phyloP scores from a whole-genome alignment of 2,888 invertebrate species.

The Troilus luridus region DNA sequence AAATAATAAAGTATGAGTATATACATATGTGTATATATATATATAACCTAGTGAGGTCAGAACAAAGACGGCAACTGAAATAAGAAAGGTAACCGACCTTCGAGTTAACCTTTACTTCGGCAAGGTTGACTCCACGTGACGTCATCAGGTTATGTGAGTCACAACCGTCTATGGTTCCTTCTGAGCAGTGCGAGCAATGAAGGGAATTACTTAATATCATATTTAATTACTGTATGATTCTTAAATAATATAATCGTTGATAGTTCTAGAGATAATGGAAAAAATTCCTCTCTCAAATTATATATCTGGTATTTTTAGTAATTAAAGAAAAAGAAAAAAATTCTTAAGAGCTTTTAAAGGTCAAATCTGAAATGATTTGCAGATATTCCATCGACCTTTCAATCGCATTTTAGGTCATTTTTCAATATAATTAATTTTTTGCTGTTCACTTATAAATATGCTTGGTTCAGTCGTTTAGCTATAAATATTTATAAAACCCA shows the following conservation, averaged over 20 bases:
- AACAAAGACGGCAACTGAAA: constrained; percentile 22
- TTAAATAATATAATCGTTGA: neutral
- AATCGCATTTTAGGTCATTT: too few relatives aligned
- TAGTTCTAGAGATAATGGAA: neutral
- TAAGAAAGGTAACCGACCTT: constrained; percentile 45
- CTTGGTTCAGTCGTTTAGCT: too few relatives aligned
- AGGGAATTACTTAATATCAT: neutral
- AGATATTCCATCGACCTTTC: too few relatives aligned
- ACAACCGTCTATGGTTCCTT: neutral
- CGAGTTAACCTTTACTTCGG: constrained; percentile 16
- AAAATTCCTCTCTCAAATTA: neutral
- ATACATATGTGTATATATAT: neutral
- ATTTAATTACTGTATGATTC: neutral
- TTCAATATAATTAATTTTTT: too few relatives aligned
- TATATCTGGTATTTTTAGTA: neutral
- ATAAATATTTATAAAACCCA: too few relatives aligned
- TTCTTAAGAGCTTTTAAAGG: too few relatives aligned
- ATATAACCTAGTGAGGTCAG: neutral
- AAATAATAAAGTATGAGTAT: neutral
- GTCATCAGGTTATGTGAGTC: constrained; percentile 38
- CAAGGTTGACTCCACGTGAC: constrained; percentile 14
- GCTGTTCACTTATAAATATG: too few relatives aligned
- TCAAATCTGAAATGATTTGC: too few relatives aligned
- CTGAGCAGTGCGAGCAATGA: neutral
- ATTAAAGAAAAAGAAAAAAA: neutral